These are phyloP conservation scores for Coelopa pilipes DNA, from an alignment of 2,888 invertebrate genomes.

Conservation along the genomic window DNA sequence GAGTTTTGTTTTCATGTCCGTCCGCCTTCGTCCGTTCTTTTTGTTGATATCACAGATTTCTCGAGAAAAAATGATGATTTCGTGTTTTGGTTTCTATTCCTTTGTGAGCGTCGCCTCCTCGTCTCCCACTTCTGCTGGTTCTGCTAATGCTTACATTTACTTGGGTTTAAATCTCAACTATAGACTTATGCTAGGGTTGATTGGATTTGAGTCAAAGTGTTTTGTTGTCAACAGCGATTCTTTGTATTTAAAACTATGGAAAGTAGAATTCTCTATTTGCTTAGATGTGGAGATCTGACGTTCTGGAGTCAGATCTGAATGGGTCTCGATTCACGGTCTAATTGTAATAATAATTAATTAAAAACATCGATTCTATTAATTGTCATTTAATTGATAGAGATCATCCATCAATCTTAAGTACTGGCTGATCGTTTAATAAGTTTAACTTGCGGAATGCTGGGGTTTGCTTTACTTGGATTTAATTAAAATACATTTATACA, in stretches of 20 bases:
- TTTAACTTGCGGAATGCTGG: background rate
- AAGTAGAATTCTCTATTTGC: too few species aligned
- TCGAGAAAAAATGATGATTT: slow-evolving; percentile 24
- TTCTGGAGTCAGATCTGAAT: too few species aligned
- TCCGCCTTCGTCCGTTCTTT: background rate
- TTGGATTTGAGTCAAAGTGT: background rate
- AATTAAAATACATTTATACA: slow-evolving; percentile 20
- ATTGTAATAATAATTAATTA: background rate
- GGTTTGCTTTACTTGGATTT: background rate
- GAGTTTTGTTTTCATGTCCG: background rate
- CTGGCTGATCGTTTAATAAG: background rate
- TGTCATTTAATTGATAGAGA: background rate
- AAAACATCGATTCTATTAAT: slow-evolving; percentile 14
- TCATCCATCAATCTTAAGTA: background rate
- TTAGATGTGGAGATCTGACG: too few species aligned
- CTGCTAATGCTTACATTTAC: too few species aligned
- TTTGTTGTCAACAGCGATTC: background rate
- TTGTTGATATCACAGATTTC: slow-evolving; percentile 28
- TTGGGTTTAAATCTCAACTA: background rate
- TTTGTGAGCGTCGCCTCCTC: background rate
- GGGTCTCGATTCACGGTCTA: too few species aligned
- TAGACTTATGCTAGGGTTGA: slow-evolving; percentile 1
- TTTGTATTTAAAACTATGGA: background rate
- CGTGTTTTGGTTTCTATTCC: background rate
- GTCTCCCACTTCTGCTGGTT: background rate